Percentiles rank a stretch among this genome's conserved stretches.
phyloP scores from a whole-genome alignment of 2,113 vertebrate species.

The Nipponia nippon region DNA sequence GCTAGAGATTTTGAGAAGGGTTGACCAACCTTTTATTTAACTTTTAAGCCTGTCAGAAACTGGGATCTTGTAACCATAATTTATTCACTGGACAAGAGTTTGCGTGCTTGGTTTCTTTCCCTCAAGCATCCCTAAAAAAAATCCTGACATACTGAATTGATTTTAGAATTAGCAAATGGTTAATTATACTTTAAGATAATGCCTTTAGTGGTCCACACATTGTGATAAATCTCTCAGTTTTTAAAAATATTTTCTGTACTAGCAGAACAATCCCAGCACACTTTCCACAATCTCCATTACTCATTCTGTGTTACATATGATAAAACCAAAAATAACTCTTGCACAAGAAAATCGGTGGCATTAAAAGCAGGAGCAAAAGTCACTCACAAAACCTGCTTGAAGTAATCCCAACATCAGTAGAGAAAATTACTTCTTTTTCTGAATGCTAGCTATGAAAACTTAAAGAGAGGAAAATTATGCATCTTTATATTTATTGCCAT shows the following conservation, averaged over 20 bases:
- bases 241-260: background rate
- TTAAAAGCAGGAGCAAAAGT: constrained; percentile 31
- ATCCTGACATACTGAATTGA: background rate
- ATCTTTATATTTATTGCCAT: constrained; percentile 43
- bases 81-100: background rate
- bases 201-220: background rate
- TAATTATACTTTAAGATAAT: constrained; percentile 5
- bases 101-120: background rate
- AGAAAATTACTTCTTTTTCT: constrained; percentile 18
- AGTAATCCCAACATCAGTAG: background rate
- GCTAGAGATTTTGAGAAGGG: background rate
- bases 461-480: background rate
- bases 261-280: constrained; percentile 2
- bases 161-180: constrained; percentile 33
- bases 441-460: constrained; percentile 14
- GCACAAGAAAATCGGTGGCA: background rate
- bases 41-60: background rate
- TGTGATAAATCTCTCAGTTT: background rate
- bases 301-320: background rate
- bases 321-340: constrained; percentile 14
- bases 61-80: background rate
- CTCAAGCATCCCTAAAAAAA: background rate
- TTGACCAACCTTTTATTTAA: background rate
- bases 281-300: background rate
- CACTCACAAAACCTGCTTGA: constrained; percentile 46